These are phyloP conservation scores for Papilio machaon DNA, from an alignment of 1,140 invertebrate species.

Conservation along the genomic window DNA sequence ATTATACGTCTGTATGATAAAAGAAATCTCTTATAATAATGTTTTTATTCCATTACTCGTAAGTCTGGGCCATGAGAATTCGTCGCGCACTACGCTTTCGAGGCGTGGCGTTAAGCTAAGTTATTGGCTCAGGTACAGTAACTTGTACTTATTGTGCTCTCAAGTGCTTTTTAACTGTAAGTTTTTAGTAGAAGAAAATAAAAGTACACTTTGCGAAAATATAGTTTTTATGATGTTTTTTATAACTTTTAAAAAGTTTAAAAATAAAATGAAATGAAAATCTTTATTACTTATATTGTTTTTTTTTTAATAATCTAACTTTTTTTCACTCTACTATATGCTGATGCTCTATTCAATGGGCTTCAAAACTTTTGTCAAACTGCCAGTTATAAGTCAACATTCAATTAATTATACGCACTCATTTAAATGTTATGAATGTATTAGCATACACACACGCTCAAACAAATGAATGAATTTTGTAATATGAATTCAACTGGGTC, in stretches of 20 bases:
- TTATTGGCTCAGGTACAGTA: slow-evolving; percentile 35
- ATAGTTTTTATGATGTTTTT: not conserved
- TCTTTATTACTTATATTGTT: too few species aligned
- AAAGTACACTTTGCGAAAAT: slow-evolving; percentile 26
- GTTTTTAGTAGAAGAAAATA: slow-evolving; percentile 27
- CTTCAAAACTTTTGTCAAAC: slow-evolving; percentile 8
- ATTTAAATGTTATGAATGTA: not conserved
- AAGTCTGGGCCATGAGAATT: slow-evolving; percentile 44
- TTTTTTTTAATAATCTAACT: too few species aligned
- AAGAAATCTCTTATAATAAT: slow-evolving; percentile 51
- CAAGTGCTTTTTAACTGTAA: slow-evolving; percentile 37
- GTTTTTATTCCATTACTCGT: slow-evolving; percentile 58
- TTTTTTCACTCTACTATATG: not conserved
- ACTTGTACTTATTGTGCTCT: slow-evolving; percentile 34
- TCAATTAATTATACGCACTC: not conserved
- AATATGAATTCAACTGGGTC: not conserved
- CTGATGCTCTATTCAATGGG: not conserved
- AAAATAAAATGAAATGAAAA: not conserved
- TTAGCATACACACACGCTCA: not conserved
- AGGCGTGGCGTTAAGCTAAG: slow-evolving; percentile 36
- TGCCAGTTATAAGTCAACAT: not conserved
- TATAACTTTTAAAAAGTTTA: not conserved
- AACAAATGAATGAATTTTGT: not conserved
- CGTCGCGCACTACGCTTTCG: slow-evolving; percentile 44
- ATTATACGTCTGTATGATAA: slow-evolving; percentile 44